Evolutionary conservation across 2,113 vertebrate genomes (phyloP).

Genomic region (Arizona elegans): DNA sequence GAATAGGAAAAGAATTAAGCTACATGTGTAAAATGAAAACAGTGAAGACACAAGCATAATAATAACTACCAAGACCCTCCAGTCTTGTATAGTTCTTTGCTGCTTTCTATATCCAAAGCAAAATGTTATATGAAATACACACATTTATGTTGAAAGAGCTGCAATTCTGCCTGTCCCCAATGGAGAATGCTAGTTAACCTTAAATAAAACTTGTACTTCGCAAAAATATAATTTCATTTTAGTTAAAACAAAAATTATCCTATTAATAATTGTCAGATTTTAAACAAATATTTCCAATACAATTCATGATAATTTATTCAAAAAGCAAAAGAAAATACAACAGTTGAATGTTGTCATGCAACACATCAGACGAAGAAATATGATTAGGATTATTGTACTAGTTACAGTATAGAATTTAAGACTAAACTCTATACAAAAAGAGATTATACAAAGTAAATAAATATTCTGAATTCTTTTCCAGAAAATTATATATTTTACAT

Average conservation of each 20-base stretch:
- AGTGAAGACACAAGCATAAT: background rate
- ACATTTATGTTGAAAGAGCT: background rate
- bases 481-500: conserved; percentile 78
- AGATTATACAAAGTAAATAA: conserved; percentile 75
- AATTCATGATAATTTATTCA: conserved; percentile 69
- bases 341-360: conserved; percentile 66
- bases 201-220: conserved; percentile 18
- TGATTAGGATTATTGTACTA: conserved; percentile 58
- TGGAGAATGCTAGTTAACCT: conserved; percentile 20
- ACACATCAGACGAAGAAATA: conserved; percentile 57
- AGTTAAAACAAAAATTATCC: conserved; percentile 60
- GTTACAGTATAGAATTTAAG: conserved; percentile 45
- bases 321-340: conserved; percentile 57
- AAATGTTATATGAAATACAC: background rate
- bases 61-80: background rate
- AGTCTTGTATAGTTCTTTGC: background rate
- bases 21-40: background rate
- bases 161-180: background rate
- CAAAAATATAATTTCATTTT: conserved; percentile 30
- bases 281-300: conserved; percentile 59
- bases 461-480: conserved; percentile 61
- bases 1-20: background rate
- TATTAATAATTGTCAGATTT: conserved; percentile 60
- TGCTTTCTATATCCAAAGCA: background rate
- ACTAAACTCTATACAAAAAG: conserved; percentile 59